These are phyloP conservation scores for Thumatha senex DNA, from an alignment of 2,888 invertebrate genomes.

Conservation along the genomic window DNA sequence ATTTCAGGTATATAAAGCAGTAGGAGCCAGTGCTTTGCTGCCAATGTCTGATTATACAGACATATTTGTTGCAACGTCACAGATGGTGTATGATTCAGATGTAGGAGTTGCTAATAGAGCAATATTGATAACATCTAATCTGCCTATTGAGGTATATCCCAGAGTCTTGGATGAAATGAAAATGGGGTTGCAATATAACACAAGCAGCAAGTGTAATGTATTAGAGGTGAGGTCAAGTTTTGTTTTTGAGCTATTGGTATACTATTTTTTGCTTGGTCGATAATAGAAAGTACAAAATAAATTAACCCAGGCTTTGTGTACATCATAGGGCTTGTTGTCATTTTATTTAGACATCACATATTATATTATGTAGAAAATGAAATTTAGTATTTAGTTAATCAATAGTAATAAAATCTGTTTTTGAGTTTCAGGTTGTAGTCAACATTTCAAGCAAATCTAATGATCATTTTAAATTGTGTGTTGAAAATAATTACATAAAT, in stretches of 20 bases:
- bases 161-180: conserved; percentile 82
- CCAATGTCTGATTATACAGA: conserved; percentile 74
- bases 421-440: conserved; percentile 81
- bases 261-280: too few species aligned
- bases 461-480: conserved; percentile 83
- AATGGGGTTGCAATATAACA: conserved; percentile 81
- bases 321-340: too few species aligned
- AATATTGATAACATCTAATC: conserved; percentile 77
- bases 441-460: conserved; percentile 85
- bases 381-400: not conserved
- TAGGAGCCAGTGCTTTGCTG: conserved; percentile 50
- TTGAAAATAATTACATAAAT: conserved; percentile 85
- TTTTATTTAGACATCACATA: not conserved
- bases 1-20: conserved; percentile 65
- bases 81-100: conserved; percentile 84
- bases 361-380: not conserved
- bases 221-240: conserved; percentile 81
- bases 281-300: too few species aligned
- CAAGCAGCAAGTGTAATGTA: conserved; percentile 86
- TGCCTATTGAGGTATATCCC: conserved; percentile 79
- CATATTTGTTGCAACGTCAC: conserved; percentile 81
- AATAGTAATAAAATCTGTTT: too few species aligned
- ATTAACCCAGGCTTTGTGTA: too few species aligned
- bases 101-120: conserved; percentile 85
- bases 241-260: too few species aligned